phyloP scores from a whole-genome alignment of 2,888 invertebrate genomes.

The Clunio marinus region DNA sequence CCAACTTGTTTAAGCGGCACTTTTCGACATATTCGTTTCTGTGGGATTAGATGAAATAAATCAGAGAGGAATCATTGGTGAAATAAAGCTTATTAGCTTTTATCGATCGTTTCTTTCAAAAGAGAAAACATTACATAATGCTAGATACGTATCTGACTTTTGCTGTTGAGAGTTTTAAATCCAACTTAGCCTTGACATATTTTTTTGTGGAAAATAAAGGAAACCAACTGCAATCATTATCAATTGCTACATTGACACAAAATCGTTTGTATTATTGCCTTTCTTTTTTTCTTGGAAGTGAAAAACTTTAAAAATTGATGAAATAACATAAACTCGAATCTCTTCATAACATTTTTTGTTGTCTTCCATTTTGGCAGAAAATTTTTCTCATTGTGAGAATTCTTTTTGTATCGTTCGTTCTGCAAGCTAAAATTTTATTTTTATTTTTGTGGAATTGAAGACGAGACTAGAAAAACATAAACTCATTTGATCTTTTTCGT shows the following conservation, averaged over 20 bases:
- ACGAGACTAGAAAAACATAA: not conserved
- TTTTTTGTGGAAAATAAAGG: not conserved
- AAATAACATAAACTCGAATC: not conserved
- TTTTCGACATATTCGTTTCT: not conserved
- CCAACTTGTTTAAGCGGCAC: not conserved
- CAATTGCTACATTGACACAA: slow-evolving; percentile 7
- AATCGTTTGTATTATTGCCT: not conserved
- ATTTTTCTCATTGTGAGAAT: no score
- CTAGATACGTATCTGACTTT: not conserved
- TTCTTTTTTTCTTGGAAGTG: no score
- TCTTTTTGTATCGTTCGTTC: not conserved
- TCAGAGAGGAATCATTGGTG: not conserved
- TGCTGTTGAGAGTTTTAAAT: not conserved
- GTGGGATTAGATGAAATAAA: not conserved
- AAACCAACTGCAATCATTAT: not conserved
- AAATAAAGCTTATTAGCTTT: no score
- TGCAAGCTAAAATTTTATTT: not conserved
- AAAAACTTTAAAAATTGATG: no score
- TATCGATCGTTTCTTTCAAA: no score
- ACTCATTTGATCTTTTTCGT: slow-evolving; percentile 1
- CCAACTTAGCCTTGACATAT: slow-evolving; percentile 9
- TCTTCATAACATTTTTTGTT: not conserved
- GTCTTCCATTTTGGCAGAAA: not conserved
- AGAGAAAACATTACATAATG: not conserved
- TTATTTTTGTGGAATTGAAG: not conserved